Conservation (phyloP, 1,140 invertebrate species). For the Pseudobourletiella spinata region DNA sequence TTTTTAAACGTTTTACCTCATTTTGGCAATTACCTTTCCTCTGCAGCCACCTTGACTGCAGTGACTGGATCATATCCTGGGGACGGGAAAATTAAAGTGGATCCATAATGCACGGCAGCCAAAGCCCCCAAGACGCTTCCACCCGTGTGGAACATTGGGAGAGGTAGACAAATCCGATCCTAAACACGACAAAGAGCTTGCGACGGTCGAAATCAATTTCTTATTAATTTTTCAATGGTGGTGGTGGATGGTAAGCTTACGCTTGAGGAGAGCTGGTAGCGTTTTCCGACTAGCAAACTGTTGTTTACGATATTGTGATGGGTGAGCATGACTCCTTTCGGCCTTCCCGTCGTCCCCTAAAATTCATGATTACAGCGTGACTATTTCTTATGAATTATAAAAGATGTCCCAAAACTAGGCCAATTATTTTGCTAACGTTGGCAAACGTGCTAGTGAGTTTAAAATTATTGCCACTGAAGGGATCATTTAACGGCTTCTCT, state of each 20-base stretch:
- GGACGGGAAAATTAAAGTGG: constrained; percentile 59
- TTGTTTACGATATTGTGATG: constrained; percentile 85
- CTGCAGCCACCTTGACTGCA: constrained; percentile 54
- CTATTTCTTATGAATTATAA: not conserved
- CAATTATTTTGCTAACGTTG: no score
- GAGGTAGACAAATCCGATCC: constrained; percentile 58
- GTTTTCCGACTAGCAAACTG: constrained; percentile 41
- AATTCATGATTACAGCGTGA: constrained; percentile 35
- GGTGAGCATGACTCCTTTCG: constrained; percentile 76
- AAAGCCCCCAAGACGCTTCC: constrained; percentile 65
- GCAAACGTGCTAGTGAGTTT: no score
- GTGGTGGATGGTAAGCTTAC: constrained; percentile 5
- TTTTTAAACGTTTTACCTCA: no score
- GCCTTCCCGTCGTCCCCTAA: constrained; percentile 63
- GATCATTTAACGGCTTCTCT: no score
- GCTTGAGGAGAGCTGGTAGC: constrained; percentile 2
- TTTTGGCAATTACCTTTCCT: constrained; percentile 62
- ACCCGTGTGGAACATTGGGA: constrained; percentile 88
- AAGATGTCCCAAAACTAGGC: no score
- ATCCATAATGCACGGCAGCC: constrained; percentile 52
- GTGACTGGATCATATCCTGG: constrained; percentile 57
- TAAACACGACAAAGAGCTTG: no score
- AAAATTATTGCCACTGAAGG: no score
- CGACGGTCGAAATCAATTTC: no score
- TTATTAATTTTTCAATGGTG: constrained; percentile 1